Conservation (phyloP, 2,888 invertebrate genomes). For the Idaea biselata region DNA sequence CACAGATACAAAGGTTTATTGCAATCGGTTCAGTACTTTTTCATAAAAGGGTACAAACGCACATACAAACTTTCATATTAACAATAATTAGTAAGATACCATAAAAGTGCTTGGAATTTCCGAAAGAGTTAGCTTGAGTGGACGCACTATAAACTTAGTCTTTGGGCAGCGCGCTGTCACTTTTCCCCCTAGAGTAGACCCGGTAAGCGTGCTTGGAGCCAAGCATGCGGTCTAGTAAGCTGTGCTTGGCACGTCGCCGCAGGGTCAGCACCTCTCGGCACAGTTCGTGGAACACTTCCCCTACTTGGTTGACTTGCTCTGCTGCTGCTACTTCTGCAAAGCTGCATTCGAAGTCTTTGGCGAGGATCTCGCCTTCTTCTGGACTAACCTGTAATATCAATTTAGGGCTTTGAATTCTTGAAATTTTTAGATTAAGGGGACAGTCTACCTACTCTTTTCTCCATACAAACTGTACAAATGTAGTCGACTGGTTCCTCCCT, state of each 20-base stretch:
- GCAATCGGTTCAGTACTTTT: too few relatives aligned
- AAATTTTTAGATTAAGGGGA: not conserved
- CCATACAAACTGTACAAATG: too few relatives aligned
- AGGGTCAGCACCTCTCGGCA: constrained; percentile 90
- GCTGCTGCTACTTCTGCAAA: constrained; percentile 94
- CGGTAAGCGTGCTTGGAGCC: constrained; percentile 86
- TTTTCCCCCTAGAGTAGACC: constrained; percentile 91
- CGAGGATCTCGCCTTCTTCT: constrained; percentile 93
- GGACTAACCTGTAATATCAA: constrained; percentile 82
- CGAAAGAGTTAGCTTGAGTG: not conserved
- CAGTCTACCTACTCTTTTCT: too few relatives aligned
- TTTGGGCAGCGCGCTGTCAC: constrained; percentile 93
- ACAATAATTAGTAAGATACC: not conserved
- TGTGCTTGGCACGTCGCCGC: constrained; percentile 91
- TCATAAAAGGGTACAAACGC: too few relatives aligned
- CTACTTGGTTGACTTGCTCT: constrained; percentile 91
- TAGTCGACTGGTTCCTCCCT: too few relatives aligned
- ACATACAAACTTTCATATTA: not conserved
- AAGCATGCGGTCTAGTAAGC: constrained; percentile 90
- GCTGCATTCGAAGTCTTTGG: constrained; percentile 93
- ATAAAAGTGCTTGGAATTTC: not conserved
- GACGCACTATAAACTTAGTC: constrained; percentile 70
- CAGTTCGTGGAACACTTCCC: constrained; percentile 91
- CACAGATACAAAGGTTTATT: too few relatives aligned
- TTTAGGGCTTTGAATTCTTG: not conserved